Base-by-base conservation (phyloP, 1,140 invertebrate genomes). In the Whitmania pigra region DNA sequence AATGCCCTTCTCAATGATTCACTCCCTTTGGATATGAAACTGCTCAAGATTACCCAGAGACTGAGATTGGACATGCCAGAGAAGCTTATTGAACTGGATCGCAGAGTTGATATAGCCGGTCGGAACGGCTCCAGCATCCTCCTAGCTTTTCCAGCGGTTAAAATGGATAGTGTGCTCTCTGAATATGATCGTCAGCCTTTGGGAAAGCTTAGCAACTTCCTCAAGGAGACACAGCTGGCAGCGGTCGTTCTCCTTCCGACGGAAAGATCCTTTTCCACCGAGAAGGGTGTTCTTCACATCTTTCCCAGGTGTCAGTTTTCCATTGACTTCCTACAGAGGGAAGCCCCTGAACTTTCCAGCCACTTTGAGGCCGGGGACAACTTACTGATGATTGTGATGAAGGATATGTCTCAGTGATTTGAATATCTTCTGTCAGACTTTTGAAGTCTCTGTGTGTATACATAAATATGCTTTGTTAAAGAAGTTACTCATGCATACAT, bases 221-320 rank as follows among this genome's bases (percentile, higher is more conserved):
- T 98, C 40, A 96, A 96, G 80, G 93, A 96, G 79, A 98, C 97
- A 83, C 94, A 97, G 81, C 94, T 94, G 18, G 94, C 94, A 57
- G 94, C 94, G 73, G 94, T 98, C 0, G 96, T 98, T 75, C 92
- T 92, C 2, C 82, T 97, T 15, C 79, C 80, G 11, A 25, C 53
- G 31, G 69, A 49, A 43, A 80, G 91, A 3, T 91, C 91, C 76
- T 93, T 93, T 79, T 25, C 22, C 5, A 18, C 49, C 6, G 90
- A 92, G 78, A 90, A 78, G 67, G 93, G 93, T 67, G 92, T 97
- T 2, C 84, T 98, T 7, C 97, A 98, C 83, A 93, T 93, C 2
- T 97, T 97, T 76, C 85, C 94, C 89, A 77, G 94, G 88, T 74
- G 96, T 90, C 83, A 86, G 88, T 84, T 84, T 79, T 94, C 93